Conservation (phyloP, 1,140 invertebrate genomes). For the Rhyzopertha dominica region DNA sequence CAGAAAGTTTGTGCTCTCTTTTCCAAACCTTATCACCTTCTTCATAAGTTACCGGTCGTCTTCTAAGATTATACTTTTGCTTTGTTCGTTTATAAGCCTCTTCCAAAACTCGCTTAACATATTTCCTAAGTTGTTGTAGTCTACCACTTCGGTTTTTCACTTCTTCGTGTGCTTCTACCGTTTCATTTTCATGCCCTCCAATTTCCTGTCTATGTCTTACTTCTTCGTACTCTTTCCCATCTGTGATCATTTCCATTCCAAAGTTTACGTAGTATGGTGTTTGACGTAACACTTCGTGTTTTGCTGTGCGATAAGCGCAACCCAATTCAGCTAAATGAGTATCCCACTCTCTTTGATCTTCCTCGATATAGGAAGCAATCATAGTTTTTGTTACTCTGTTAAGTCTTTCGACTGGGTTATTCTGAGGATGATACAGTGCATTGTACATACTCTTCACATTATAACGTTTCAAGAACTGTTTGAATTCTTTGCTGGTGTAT, state of each 20-base stretch:
- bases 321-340: constrained; percentile 19
- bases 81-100: neutral
- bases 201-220: too few relatives aligned
- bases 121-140: too few relatives aligned
- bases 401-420: neutral
- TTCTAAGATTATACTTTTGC: constrained; percentile 1
- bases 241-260: constrained; percentile 5
- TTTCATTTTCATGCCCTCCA: too few relatives aligned
- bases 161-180: too few relatives aligned
- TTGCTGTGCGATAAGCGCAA: constrained; percentile 28
- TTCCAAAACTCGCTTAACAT: neutral
- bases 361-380: constrained; percentile 23
- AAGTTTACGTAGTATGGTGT: constrained; percentile 20
- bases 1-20: neutral
- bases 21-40: neutral
- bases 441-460: neutral
- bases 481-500: constrained; percentile 1
- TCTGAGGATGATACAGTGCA: constrained; percentile 1
- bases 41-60: constrained; percentile 5
- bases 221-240: constrained; percentile 10
- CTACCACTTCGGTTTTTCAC: too few relatives aligned
- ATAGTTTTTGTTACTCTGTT: constrained; percentile 29
- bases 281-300: constrained; percentile 24
- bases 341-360: constrained; percentile 32
- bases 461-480: neutral